Evolutionary conservation across 2,888 invertebrate species (phyloP), one percentile per base, ranked within the genome.

Genomic region (Caenorhabditis sp.): DNA sequence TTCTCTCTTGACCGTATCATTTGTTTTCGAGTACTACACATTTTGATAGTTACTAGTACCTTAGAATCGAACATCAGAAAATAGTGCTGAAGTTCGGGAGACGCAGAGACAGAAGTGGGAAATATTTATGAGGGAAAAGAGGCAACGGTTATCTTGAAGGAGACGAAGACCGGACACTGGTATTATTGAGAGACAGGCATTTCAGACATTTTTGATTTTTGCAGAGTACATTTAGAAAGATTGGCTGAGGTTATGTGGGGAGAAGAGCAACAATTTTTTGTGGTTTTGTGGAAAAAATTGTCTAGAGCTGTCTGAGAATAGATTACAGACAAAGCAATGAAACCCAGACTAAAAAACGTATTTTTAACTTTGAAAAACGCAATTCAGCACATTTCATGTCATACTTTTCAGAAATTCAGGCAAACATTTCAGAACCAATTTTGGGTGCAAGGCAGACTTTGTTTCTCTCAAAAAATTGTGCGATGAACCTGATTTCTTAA

Each of bases 71-170:
- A 51, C 51, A 54, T 49, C 54, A 54, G 28, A 31, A 68, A 68
- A 68, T 38, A 54, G 54, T 35, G 38, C 19, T 19, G 16, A 16
- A 24, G 54, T 24, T 28, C 24, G 24, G n/a, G 51, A 51, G 28
- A 4, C 12, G 10, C 51, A 38, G 35, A 68, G 41, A 28, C 35
- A 19, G 31, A 68, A 68, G 54, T 68, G 68, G 54, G 68, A 54
- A 68, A 68, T 54, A 54, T 68, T 68, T 68, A 54, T 68, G 68
- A 54, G 68, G 54, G 22, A 63, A 54, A 47, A 54, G 22, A 38
- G 24, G 54, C 51, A 31, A 68, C 68, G 68, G 68, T 68, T 68
- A 68, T 68, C 68, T 68, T 41, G 31, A 19, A 41, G 63, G n/a
- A 16, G 14, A 58, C 31, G 63, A 26, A 16, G 14, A 58, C 31